These are phyloP conservation scores for Scaptomyza montana DNA, from an alignment of 1,140 invertebrate genomes.

Conservation along the genomic window DNA sequence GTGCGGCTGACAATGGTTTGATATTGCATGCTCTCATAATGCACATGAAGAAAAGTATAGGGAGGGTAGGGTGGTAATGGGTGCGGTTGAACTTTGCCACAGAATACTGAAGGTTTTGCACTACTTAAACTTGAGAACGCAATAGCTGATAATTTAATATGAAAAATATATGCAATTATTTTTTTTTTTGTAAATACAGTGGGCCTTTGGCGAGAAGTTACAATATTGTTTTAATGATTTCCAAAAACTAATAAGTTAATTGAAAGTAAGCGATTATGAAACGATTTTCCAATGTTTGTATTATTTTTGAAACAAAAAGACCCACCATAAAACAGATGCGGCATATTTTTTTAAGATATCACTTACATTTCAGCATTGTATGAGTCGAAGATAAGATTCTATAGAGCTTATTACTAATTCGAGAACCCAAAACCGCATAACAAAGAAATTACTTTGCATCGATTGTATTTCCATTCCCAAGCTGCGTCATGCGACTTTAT, in stretches of 20 bases:
- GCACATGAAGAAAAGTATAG: background rate
- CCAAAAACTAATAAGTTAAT: no score
- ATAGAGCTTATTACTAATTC: slow-evolving; percentile 12
- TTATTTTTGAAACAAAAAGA: background rate
- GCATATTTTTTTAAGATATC: slow-evolving; percentile 14
- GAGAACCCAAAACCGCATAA: background rate
- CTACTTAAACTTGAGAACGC: slow-evolving; percentile 6
- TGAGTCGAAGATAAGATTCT: slow-evolving; percentile 21
- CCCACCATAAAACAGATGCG: background rate
- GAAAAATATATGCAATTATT: background rate
- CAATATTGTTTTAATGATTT: no score
- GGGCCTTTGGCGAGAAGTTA: no score
- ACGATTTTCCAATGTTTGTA: background rate
- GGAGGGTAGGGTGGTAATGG: background rate
- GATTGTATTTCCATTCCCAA: slow-evolving; percentile 26
- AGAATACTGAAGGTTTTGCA: slow-evolving; percentile 4
- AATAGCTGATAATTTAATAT: slow-evolving; percentile 8
- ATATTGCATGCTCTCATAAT: slow-evolving; percentile 34
- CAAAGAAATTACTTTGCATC: slow-evolving; percentile 1
- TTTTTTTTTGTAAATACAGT: background rate
- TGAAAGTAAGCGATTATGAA: no score
- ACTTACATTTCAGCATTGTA: slow-evolving; percentile 11
- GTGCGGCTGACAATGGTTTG: slow-evolving; percentile 31
- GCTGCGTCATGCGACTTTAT: slow-evolving; percentile 16
- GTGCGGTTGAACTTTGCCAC: slow-evolving; percentile 22